Percentiles rank a stretch among this genome's conserved stretches.
Conservation (phyloP, 2,888 invertebrate species). For the Chrysina gloriosa region DNA sequence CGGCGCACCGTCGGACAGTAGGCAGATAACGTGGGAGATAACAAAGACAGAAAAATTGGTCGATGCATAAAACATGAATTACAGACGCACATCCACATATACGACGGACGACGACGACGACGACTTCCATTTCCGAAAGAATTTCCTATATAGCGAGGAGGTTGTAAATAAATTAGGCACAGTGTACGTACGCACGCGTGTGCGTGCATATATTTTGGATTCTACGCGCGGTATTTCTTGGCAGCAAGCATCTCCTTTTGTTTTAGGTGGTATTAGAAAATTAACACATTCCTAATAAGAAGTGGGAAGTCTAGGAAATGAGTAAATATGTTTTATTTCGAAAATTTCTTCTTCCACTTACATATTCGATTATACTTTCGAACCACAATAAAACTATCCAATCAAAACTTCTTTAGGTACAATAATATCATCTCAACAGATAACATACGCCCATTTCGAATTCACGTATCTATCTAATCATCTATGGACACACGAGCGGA, state of each 20-base stretch:
- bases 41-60: constrained; percentile 20
- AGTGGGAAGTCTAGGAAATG: too few species aligned
- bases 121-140: constrained; percentile 18
- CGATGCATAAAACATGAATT: constrained; percentile 28
- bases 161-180: constrained; percentile 22
- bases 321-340: too few species aligned
- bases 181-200: constrained; percentile 2
- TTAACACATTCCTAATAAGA: too few species aligned
- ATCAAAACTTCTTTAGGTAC: too few species aligned
- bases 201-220: neutral
- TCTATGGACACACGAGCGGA: neutral
- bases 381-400: too few species aligned
- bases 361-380: too few species aligned
- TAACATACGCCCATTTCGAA: too few species aligned
- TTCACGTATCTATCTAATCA: neutral
- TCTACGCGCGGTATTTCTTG: too few species aligned
- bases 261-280: too few species aligned
- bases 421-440: too few species aligned
- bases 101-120: neutral
- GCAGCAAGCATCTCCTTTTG: too few species aligned
- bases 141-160: neutral
- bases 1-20: neutral
- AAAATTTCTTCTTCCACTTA: too few species aligned
- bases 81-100: neutral
- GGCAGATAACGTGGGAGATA: constrained; percentile 30